These are phyloP conservation scores for Anhinga rufa DNA, from an alignment of 2,113 vertebrate species.

Conservation along the genomic window DNA sequence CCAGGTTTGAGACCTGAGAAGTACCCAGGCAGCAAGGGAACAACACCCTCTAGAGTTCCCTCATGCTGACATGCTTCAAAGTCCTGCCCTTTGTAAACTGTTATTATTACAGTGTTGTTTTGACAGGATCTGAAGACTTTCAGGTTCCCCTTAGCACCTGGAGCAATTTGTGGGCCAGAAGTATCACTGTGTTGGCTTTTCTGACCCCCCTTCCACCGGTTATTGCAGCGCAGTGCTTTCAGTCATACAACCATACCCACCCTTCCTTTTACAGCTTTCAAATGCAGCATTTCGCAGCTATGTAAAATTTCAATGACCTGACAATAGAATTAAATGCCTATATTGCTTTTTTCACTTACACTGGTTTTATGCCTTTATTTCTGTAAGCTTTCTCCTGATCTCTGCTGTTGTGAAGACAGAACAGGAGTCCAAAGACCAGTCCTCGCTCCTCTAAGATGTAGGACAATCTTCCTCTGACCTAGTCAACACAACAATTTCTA, in stretches of 20 bases:
- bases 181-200: not conserved
- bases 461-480: not conserved
- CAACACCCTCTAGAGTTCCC: not conserved
- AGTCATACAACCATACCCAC: slow-evolving; percentile 26
- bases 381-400: not conserved
- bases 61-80: slow-evolving; percentile 9
- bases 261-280: slow-evolving; percentile 10
- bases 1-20: not conserved
- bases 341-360: not conserved
- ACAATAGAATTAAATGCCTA: not conserved
- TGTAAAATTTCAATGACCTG: not conserved
- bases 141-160: slow-evolving; percentile 39
- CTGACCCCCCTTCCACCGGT: slow-evolving; percentile 9
- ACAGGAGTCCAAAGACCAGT: not conserved
- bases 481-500: not conserved
- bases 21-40: not conserved
- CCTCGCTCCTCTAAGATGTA: not conserved
- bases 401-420: not conserved
- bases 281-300: not conserved
- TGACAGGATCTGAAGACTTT: not conserved
- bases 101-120: slow-evolving; percentile 49
- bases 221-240: slow-evolving; percentile 3
- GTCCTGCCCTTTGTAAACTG: slow-evolving; percentile 13
- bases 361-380: not conserved
- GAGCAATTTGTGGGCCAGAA: slow-evolving; percentile 53